Percentiles rank a stretch among this genome's conserved stretches.
Conservation (phyloP, 2,113 vertebrate species). For the Natator depressus region DNA sequence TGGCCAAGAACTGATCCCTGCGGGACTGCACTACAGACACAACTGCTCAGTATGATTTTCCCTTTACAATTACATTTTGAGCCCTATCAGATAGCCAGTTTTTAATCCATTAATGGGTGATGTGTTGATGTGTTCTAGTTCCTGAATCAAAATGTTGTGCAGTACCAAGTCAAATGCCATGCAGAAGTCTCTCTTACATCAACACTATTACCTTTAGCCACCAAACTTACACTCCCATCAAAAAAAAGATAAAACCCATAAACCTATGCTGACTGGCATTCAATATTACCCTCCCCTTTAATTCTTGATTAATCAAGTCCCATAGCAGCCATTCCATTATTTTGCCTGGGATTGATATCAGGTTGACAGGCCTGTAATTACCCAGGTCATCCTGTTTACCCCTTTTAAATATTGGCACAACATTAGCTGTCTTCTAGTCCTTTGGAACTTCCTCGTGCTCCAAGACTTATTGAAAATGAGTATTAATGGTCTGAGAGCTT, state of each 20-base stretch:
- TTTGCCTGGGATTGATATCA: neutral
- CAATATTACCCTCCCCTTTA: neutral
- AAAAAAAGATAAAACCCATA: neutral
- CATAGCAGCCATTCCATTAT: neutral
- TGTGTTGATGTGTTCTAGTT: accelerated
- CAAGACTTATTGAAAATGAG: accelerated
- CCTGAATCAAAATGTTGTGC: neutral
- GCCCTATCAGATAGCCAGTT: neutral
- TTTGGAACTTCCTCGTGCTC: neutral
- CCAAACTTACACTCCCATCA: neutral
- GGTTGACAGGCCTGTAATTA: accelerated
- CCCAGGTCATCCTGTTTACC: neutral
- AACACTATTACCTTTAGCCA: neutral
- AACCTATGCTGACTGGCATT: neutral
- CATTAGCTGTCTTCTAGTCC: neutral
- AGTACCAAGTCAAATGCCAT: neutral
- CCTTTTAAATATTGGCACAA: neutral
- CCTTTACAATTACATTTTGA: neutral
- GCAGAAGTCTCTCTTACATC: accelerated
- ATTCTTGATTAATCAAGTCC: neutral
- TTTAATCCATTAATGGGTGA: neutral
- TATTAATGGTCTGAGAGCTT: neutral
- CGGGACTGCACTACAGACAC: neutral
- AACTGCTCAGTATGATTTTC: neutral
- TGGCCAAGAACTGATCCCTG: too few relatives aligned